Evolutionary conservation across 1,140 invertebrate species (phyloP).

Genomic region (Hetaerina americana): DNA sequence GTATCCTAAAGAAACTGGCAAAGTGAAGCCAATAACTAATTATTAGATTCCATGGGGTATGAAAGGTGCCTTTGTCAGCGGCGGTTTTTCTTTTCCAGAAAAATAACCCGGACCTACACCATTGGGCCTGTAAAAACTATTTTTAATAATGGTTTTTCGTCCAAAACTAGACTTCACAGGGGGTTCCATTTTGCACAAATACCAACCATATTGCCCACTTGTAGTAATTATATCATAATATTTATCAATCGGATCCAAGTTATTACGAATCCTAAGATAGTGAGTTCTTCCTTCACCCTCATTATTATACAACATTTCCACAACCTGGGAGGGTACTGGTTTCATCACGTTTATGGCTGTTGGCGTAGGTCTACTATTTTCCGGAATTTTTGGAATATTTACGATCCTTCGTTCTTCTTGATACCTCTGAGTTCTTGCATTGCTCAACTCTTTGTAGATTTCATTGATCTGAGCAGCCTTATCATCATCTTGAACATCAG

Average conservation of each 20-base stretch:
- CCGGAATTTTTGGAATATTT: neutral
- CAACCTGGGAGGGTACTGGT: neutral
- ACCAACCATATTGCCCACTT: neutral
- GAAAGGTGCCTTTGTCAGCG: neutral
- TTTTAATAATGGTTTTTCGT: neutral
- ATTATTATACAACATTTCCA: neutral
- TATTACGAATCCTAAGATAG: neutral
- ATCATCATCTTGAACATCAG: neutral
- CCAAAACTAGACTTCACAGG: neutral
- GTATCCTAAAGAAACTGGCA: no score
- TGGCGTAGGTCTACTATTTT: neutral
- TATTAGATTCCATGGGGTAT: neutral
- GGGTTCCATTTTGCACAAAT: neutral
- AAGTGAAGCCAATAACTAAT: no score
- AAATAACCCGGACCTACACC: neutral
- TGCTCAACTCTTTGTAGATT: neutral
- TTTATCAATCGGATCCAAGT: neutral
- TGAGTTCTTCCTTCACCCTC: neutral
- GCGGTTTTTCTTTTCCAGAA: neutral
- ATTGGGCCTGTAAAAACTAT: neutral
- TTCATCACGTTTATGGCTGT: neutral
- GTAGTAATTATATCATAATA: neutral
- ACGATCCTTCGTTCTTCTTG: neutral
- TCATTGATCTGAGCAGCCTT: neutral
- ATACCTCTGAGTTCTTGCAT: neutral